Evolutionary conservation across 2,888 invertebrate genomes (phyloP).

Genomic region (Clusia tigrina): DNA sequence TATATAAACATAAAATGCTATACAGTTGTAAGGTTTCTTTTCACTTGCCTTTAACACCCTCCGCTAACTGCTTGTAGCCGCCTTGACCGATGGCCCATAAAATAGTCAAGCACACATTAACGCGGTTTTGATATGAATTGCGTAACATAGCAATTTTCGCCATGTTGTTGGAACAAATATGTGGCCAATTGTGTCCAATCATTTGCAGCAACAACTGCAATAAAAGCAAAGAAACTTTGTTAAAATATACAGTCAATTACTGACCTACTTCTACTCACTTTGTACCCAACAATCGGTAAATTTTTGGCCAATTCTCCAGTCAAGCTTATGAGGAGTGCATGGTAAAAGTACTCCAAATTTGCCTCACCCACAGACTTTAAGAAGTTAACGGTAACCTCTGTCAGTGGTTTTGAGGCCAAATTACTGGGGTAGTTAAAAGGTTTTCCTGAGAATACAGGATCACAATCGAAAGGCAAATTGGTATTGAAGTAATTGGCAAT

Average conservation of each 20-base stretch:
- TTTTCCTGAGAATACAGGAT: slow-evolving; percentile 57
- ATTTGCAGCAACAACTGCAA: slow-evolving; percentile 72
- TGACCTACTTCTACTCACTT: slow-evolving; percentile 59
- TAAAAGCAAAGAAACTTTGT: too few species aligned
- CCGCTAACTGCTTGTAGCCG: slow-evolving; percentile 71
- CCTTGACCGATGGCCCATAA: slow-evolving; percentile 82
- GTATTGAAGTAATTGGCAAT: slow-evolving; percentile 54
- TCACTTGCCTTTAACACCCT: slow-evolving; percentile 72
- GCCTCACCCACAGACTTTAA: slow-evolving; percentile 71
- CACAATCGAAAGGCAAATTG: slow-evolving; percentile 53
- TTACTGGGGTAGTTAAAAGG: slow-evolving; percentile 55
- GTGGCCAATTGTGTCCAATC: slow-evolving; percentile 72
- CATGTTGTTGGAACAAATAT: slow-evolving; percentile 70
- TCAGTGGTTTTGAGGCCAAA: slow-evolving; percentile 48
- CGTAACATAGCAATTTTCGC: slow-evolving; percentile 72
- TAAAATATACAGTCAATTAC: neutral
- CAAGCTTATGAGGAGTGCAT: slow-evolving; percentile 74
- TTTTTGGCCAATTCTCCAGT: slow-evolving; percentile 78
- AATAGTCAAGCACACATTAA: slow-evolving; percentile 75
- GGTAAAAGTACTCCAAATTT: slow-evolving; percentile 75
- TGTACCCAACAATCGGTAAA: slow-evolving; percentile 68
- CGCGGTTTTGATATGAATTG: slow-evolving; percentile 80
- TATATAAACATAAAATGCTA: slow-evolving; percentile 1
- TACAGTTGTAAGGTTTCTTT: neutral
- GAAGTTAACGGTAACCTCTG: slow-evolving; percentile 46